Conservation (phyloP, 2,797 vertebrate species). For the Psittacula derbiana region DNA sequence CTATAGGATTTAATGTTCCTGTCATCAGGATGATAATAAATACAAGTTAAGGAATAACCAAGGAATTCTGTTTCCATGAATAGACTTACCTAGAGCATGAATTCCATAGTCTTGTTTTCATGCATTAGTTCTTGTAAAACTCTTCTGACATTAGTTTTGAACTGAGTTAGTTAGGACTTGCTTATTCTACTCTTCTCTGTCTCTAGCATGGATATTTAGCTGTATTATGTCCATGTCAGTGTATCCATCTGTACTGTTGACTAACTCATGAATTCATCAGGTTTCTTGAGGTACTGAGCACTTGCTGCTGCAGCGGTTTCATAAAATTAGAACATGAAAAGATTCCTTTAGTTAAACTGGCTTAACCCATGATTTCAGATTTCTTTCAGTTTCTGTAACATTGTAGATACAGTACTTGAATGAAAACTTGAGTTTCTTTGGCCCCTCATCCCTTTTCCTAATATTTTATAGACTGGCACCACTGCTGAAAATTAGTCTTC, state of each 20-base stretch:
- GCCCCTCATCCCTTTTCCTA: background rate
- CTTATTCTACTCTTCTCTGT: background rate
- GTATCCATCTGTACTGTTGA: background rate
- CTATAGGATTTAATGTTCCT: background rate
- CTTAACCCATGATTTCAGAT: background rate
- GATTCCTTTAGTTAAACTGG: background rate
- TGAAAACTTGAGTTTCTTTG: background rate
- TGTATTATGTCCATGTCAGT: conserved; percentile 7
- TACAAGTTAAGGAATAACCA: background rate
- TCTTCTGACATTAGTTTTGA: background rate
- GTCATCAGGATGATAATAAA: background rate
- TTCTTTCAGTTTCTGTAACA: background rate
- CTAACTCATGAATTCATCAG: background rate
- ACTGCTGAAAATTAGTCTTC: conserved; percentile 14
- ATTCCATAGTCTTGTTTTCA: conserved; percentile 18
- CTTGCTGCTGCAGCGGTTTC: background rate
- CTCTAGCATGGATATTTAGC: background rate
- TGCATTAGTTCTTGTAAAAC: background rate
- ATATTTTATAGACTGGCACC: background rate
- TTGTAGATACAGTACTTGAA: background rate
- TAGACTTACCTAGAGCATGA: background rate
- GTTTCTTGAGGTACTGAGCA: background rate
- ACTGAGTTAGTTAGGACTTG: background rate
- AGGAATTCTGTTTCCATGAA: background rate
- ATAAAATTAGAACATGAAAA: background rate